These are phyloP conservation scores for Styela clava DNA, from an alignment of 23 tunicate genomes.

Conservation along the genomic window DNA sequence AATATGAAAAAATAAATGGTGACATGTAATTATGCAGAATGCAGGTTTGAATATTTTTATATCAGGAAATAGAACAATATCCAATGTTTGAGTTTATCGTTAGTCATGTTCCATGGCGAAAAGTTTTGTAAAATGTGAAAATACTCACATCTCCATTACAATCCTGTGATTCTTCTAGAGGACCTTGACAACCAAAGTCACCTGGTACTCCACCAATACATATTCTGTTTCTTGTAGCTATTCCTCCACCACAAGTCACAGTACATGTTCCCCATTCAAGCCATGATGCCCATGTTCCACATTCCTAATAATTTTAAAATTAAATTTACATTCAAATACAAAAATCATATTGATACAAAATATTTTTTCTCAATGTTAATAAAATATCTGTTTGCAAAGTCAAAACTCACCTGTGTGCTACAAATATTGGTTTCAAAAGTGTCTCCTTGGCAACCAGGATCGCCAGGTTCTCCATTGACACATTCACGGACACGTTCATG, in stretches of 20 bases:
- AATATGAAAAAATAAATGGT: too few relatives aligned
- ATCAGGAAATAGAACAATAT: too few relatives aligned
- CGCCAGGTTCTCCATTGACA: constrained; percentile 54
- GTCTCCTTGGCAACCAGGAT: constrained; percentile 54
- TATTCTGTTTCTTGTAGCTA: constrained; percentile 27
- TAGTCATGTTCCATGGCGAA: too few relatives aligned
- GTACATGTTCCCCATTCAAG: constrained; percentile 33
- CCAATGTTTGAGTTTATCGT: too few relatives aligned
- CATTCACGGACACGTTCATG: constrained; percentile 46
- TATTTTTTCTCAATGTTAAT: too few relatives aligned
- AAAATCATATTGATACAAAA: too few relatives aligned
- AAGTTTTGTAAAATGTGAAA: too few relatives aligned
- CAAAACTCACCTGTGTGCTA: constrained; percentile 32
- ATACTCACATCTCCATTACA: constrained; percentile 25
- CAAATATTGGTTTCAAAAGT: constrained; percentile 35
- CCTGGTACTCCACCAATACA: constrained; percentile 69
- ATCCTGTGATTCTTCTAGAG: neutral
- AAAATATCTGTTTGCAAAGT: neutral
- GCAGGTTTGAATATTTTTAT: too few relatives aligned
- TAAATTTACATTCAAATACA: neutral
- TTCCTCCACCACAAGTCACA: constrained; percentile 44
- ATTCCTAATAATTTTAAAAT: too few relatives aligned
- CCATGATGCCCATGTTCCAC: constrained; percentile 35
- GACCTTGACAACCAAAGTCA: constrained; percentile 58
- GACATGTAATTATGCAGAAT: too few relatives aligned